phyloP scores from a whole-genome alignment of 2,888 invertebrate species.

The Melinaea marsaeus region DNA sequence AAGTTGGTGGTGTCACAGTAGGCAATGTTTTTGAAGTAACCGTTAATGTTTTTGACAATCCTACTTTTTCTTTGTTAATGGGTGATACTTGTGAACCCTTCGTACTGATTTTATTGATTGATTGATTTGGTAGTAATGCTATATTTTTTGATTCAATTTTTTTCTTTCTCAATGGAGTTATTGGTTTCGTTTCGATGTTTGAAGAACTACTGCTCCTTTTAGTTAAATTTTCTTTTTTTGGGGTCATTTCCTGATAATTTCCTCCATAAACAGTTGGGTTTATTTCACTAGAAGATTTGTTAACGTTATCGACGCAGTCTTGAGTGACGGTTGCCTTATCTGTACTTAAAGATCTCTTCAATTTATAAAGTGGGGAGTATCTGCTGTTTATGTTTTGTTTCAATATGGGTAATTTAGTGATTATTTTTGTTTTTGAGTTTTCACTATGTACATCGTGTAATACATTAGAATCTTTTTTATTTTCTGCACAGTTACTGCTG shows the following conservation, averaged over 20 bases:
- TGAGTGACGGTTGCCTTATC: slow-evolving; percentile 15
- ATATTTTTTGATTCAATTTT: no score
- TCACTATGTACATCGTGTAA: background rate
- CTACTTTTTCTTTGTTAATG: background rate
- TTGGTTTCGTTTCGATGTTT: no score
- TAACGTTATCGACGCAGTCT: slow-evolving; percentile 30
- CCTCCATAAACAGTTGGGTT: background rate
- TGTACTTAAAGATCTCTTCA: slow-evolving; percentile 6
- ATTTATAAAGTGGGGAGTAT: slow-evolving; percentile 12
- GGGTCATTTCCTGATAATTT: background rate
- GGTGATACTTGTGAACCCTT: background rate
- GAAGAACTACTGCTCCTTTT: no score
- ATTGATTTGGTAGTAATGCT: background rate
- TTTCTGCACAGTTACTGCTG: background rate
- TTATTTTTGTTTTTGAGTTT: slow-evolving; percentile 3
- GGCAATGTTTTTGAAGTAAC: background rate
- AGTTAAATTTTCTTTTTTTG: slow-evolving; percentile 10
- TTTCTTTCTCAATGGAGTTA: no score
- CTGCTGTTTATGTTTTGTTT: slow-evolving; percentile 12
- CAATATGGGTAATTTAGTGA: slow-evolving; percentile 18
- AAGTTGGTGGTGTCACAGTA: background rate
- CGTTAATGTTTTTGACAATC: background rate
- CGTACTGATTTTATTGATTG: background rate
- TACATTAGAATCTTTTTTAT: background rate
- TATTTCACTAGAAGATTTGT: background rate